A percentile compares a stretch with the other conserved stretches of the same genome.
These are phyloP conservation scores for Crypturellus undulatus DNA, from an alignment of 2,113 vertebrate genomes.

Conservation along the genomic window DNA sequence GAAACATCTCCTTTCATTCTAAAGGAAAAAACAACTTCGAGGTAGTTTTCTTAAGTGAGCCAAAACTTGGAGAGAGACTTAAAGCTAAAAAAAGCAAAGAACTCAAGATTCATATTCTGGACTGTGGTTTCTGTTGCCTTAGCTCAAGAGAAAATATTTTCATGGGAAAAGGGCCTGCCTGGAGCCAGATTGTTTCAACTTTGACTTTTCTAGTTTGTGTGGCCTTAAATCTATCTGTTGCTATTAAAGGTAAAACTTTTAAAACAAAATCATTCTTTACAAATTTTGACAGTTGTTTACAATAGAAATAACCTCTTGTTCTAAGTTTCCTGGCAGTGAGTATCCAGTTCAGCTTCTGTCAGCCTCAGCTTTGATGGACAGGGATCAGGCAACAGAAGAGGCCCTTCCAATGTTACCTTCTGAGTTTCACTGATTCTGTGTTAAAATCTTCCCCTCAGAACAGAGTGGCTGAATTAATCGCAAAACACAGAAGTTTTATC, in stretches of 20 bases:
- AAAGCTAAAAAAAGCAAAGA: conserved; percentile 64
- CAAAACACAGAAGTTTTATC: not conserved
- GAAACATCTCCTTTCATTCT: conserved; percentile 38
- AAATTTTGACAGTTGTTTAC: not conserved
- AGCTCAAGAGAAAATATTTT: conserved; percentile 60
- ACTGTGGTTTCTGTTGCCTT: conserved; percentile 49
- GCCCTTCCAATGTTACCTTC: not conserved
- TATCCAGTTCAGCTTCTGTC: not conserved
- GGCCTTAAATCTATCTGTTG: conserved; percentile 35
- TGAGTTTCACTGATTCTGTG: not conserved
- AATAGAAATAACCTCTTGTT: conserved; percentile 10
- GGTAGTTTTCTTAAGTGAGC: conserved; percentile 38
- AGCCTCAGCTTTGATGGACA: not conserved
- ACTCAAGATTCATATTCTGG: conserved; percentile 53
- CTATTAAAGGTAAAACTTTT: not conserved
- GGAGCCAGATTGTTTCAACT: conserved; percentile 25
- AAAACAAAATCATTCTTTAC: conserved; percentile 32
- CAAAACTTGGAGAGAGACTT: conserved; percentile 44
- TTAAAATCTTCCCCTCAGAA: not conserved
- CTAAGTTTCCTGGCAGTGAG: not conserved
- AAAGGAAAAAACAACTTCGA: conserved; percentile 47
- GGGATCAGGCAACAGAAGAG: not conserved
- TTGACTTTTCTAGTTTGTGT: not conserved
- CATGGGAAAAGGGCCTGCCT: conserved; percentile 57
- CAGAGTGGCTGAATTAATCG: not conserved